Base-by-base conservation (phyloP, 2,113 vertebrate genomes). In the Zapornia atra region DNA sequence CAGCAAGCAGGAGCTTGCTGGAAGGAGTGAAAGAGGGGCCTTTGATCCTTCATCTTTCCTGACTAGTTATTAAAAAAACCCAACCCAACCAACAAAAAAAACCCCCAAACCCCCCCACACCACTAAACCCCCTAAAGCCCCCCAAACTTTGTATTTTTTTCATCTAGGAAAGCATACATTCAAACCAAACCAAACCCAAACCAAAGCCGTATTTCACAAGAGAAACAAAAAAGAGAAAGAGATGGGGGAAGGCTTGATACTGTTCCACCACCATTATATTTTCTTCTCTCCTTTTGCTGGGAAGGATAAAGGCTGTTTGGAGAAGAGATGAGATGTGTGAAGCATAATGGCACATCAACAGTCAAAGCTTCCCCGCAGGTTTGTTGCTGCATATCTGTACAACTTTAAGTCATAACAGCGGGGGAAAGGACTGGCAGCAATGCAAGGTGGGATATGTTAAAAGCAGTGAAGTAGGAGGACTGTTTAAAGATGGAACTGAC, bases 241-340 rank as follows among this genome's bases (percentile, higher is more conserved):
- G 6, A 10, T 0, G 3, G 12, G 5, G 2, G 15, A n/a, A 65
- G 14, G 33, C 54, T 44, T 14, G 24, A 53, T 14, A 19, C 21
- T 36, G 12, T 81, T 91, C 88, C 31, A 59, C 22, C 70, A 28
- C 16, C 46, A 12, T 20, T 34, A 0, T n/a, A 12, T 88, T 57
- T 89, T 83, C 10, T 69, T 90, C 82, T 56, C 26, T 75, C 57
- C 36, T 90, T 75, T 59, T 70, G 8, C 31, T 88, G 64, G 63
- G 13, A 93, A 83, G 17, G 65, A 60, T 72, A 68, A 84, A 85
- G 6, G 10, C 46, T 78, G 12, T 57, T 78, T 75, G 83, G 81
- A 66, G 50, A 92, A 86, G 44, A 82, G 15, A 59, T 17, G 46
- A 66, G 26, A 29, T 53, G 2, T 51, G 12, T 60, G 53, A 82